These are phyloP conservation scores for Macrotus californicus DNA, from an alignment of 2,113 vertebrate genomes.

Conservation along the genomic window DNA sequence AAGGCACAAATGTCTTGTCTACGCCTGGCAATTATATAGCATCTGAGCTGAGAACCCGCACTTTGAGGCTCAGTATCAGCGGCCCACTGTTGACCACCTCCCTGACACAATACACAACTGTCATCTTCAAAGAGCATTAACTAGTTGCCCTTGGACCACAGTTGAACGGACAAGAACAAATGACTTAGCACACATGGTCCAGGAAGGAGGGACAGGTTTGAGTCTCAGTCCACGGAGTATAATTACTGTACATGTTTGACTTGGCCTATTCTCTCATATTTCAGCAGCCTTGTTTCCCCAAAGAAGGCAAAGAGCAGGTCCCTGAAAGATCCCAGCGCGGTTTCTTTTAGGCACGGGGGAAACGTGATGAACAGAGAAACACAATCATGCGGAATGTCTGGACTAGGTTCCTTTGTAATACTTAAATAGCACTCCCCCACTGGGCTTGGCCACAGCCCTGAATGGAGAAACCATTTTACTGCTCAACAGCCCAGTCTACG, in stretches of 20 bases:
- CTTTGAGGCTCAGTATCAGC: conserved; percentile 3
- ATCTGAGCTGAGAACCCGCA: conserved; percentile 13
- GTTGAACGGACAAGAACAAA: neutral
- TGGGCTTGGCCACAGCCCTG: neutral
- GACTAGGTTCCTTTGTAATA: conserved; percentile 14
- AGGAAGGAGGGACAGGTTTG: neutral
- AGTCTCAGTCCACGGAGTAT: neutral
- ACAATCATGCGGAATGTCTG: neutral
- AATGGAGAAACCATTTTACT: conserved; percentile 32
- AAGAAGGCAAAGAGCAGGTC: neutral
- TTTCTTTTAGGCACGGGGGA: conserved; percentile 17
- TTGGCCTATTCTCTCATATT: neutral
- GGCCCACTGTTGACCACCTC: conserved; percentile 18
- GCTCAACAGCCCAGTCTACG: neutral
- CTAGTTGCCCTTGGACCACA: neutral
- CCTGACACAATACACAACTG: conserved; percentile 38
- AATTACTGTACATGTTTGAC: neutral
- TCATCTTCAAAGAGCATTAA: conserved; percentile 22
- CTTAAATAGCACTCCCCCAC: conserved; percentile 22
- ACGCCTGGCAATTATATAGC: conserved; percentile 7
- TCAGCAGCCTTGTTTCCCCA: neutral
- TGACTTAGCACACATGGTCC: neutral
- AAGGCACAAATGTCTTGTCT: conserved; percentile 51
- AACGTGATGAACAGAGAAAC: conserved; percentile 21
- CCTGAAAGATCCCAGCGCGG: neutral